Base-by-base conservation (phyloP, 1,140 invertebrate species). In the Neoseiulus cucumeris region DNA sequence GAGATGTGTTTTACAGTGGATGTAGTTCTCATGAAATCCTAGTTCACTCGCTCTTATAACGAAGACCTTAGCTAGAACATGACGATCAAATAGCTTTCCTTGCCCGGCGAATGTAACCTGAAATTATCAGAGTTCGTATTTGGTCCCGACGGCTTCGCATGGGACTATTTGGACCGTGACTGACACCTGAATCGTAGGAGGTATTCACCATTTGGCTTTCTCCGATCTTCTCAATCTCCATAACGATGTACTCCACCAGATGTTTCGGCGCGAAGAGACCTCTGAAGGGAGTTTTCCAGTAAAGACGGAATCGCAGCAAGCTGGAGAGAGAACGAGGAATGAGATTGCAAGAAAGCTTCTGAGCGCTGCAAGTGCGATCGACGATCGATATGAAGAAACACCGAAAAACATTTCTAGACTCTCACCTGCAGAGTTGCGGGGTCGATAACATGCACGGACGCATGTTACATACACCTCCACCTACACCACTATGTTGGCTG, bases 51-150 rank as follows among this genome's bases (percentile, higher is more conserved):
- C 82, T 75, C 84, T 87, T 0, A 93, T 87, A 1, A 98, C 81
- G 88, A 91, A 98, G 25, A 90, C 84, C 77, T 98, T 93, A 18
- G 90, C 86, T 64, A 97, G 78, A 2, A 86, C 82, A 77, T 98
- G 92, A 81, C 87, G 73, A 65, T 67, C 67, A 66, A 66, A 64
- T 70, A 59, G 51, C 22, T 59, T 59, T 2, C 51, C 51, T 33
- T 59, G 51, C 2, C 51, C 51, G 14, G 51, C 51, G 9, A 59
- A 59, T 2, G 51, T 29, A 14, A 33, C 25, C 51, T 59, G 51
- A 2, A n/a, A 25, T n/a, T n/a, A n/a, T n/a, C n/a, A n/a, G n/a
- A n/a, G n/a, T n/a, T n/a, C n/a, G n/a, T n/a, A n/a, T n/a, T n/a
- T n/a, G n/a, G n/a, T n/a, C n/a, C n/a, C n/a, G n/a, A n/a, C n/a